Evolutionary conservation across 2,888 invertebrate species (phyloP), one percentile per base, ranked within the genome.

Genomic region (Noctua janthe): DNA sequence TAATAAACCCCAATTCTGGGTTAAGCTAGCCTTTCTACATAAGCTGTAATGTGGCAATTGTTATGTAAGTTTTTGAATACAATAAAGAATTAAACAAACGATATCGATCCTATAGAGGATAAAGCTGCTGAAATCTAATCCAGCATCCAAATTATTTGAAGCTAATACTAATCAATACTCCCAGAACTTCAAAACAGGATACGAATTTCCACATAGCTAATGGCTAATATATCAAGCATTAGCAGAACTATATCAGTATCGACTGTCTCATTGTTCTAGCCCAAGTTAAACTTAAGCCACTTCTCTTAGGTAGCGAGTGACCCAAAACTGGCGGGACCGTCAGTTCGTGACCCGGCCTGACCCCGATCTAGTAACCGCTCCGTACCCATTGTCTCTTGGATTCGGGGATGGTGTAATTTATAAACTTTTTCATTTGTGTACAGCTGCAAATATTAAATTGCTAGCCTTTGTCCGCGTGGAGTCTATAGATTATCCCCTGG

Each of bases 331-430:
- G 90, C 90, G 91, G 84, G 90, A 88, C 90, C 92, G 93, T 94
- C 92, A 88, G 94, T 92, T 95, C 96, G 96, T 97, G 97, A 96
- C 96, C 96, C 91, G 95, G 90, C 92, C 91, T 93, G 96, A 96
- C 96, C 96, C 96, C 96, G 96, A 94, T 96, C 94, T 94, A 95
- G 93, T 95, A 94, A 95, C 95, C 93, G 94, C 93, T 91, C 90
- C 90, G 92, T 93, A 92, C 89, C 94, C 92, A 96, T 96, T 96
- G 96, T 96, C 96, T 95, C 92, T 93, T 89, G 85, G 76, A 71
- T 91, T 90, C 83, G 82, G 82, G 88, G 86, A 78, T 93, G 94
- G 92, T 91, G 81, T 91, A 94, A 93, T 90, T 87, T 89, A 90
- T 84, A 89, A 90, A 86, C 91, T 90, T 78, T 85, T 82, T 66